Evolutionary conservation across 2,888 invertebrate species (phyloP), one percentile per base, ranked within the genome.

Genomic region (Limnephilus rhombicus): DNA sequence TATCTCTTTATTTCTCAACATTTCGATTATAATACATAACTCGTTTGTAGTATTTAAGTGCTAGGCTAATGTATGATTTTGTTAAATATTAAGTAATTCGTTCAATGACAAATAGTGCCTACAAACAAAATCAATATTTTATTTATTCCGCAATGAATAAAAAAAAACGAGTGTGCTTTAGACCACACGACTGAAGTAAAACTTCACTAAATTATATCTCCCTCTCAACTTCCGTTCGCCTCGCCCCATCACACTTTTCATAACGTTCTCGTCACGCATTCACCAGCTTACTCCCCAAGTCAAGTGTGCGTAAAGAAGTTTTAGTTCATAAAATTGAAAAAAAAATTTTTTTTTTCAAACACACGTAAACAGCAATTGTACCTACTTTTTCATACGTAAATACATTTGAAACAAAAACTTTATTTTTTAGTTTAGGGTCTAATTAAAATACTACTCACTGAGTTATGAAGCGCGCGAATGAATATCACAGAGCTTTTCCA

Each of bases 401-500:
- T 13, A 13, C 1, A 2, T 68, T n/a, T 68, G 5, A 9, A 9
- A n/a, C 68, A 68, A 68, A 68, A 24, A 24, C 24, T 68, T 0
- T 49, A 24, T 24, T 53, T 53, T 53, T 53, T 18, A 18, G 53
- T 53, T 53, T 18, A 5, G 18, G 53, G n/a, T 68, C 5, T 24
- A 68, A 24, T 68, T 68, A 24, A 68, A 68, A 24, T 68, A 68
- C 68, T 68, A n/a, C 24, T 24, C 9, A 1, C 9, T 68, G 9
- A 7, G 24, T n/a, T 68, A 85, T 45, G 86, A 86, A 83, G 87
- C 83, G 88, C 80, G 80, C 53, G 34, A 82, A 91, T 91, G 86
- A 91, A 90, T 80, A 88, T 90, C 85, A 86, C 85, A 92, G 81
- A 85, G 82, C 81, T 89, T 82, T 29, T 81, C 88, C 92, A 85